Base-by-base conservation (phyloP, 2,113 vertebrate genomes). In the Columbina picui region DNA sequence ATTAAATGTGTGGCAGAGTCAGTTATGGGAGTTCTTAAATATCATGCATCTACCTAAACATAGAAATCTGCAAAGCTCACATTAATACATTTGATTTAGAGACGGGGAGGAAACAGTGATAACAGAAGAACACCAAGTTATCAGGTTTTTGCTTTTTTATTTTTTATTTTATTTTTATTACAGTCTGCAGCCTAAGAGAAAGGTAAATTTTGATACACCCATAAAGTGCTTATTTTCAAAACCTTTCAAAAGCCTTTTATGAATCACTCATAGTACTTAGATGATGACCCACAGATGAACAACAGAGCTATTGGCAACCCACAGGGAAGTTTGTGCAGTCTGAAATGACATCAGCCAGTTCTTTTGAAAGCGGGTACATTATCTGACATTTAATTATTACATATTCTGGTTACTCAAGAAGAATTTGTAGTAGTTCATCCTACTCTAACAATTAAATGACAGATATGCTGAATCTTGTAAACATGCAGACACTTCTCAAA, bases 371-470 rank as follows among this genome's bases (percentile, higher is more conserved):
- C 50, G 8, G 8, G 82, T 19, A 71, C 45, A 39, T 90, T 84
- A 92, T 86, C 94, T 94, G 90, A 45, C 78, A 76, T 94, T 85
- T 92, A 87, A 80, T 90, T 94, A 74, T 56, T 87, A 85, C 47
- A 86, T 84, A 77, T 76, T 91, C 45, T 86, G 56, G 90, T 95
- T 94, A 86, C 86, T 93, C 70, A 90, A 90, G 93, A 89, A 88
- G 64, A 91, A 86, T 94, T 93, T 86, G 85, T 56, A 92, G 39
- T 20, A 63, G 52, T 86, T 81, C 64, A 67, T 53, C 29, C 68
- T 70, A 86, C 36, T 78, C 26, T 76, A 93, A 81, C 82, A 88
- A 93, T 53, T 74, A 80, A 75, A 86, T 84, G 64, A 88, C 73
- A 90, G 71, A 80, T 80, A 64, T 41, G 64, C 63, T 68, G 82